Percentiles rank a stretch among this genome's conserved stretches.
Conservation (phyloP, 2,113 vertebrate species). For the Saccopteryx bilineata region DNA sequence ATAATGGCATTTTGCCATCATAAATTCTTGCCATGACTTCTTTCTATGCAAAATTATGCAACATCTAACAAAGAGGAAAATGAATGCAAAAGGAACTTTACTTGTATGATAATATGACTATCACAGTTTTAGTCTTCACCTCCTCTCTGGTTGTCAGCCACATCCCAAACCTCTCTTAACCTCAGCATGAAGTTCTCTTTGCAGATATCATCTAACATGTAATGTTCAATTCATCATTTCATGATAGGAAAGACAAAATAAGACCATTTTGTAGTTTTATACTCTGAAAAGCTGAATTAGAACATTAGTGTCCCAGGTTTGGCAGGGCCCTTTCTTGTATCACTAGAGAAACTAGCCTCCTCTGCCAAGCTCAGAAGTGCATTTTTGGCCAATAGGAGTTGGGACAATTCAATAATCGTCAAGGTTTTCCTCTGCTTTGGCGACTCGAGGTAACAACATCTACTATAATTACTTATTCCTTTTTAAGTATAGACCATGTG, state of each 20-base stretch:
- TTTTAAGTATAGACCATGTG: neutral
- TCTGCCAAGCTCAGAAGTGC: neutral
- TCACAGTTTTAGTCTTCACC: neutral
- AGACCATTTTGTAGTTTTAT: neutral
- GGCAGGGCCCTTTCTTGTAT: neutral
- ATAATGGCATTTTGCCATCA: neutral
- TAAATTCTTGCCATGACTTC: neutral
- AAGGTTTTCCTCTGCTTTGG: neutral
- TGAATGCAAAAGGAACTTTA: neutral
- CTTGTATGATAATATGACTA: neutral
- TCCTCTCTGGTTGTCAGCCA: neutral
- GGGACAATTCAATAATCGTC: neutral
- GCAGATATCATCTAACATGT: neutral
- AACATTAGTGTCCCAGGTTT: neutral
- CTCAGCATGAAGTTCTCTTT: neutral
- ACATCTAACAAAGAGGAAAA: neutral
- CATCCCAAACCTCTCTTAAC: neutral
- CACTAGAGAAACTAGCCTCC: neutral
- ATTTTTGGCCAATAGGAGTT: neutral
- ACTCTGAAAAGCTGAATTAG: neutral
- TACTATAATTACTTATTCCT: neutral
- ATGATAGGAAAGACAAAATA: neutral
- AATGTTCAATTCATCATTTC: neutral
- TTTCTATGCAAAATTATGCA: neutral
- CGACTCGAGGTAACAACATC: neutral